Base-by-base conservation (phyloP, 2,113 vertebrate species). In the Prinia subflava region DNA sequence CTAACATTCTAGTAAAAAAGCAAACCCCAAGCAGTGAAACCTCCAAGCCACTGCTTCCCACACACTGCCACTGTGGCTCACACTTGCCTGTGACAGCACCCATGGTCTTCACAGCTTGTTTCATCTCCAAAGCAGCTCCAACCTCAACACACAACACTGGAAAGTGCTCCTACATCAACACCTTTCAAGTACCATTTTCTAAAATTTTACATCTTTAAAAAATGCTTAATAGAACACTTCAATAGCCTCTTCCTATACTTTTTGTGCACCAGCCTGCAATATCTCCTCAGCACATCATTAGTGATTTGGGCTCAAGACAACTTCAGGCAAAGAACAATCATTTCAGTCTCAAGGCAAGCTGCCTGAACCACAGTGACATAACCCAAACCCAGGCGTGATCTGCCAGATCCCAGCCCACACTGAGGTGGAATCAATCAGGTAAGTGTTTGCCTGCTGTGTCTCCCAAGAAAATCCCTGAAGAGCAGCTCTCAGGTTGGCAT, bases 1-100 rank as follows among this genome's bases (percentile, higher is more conserved):
- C 18, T 55, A 67, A 55, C 15, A 10, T 35, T 75, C 52, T 1
- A 75, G 44, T 49, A 42, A 27, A 71, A 87, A 81, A 67, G 28
- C 47, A 84, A 71, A 44, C 27, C 37, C 31, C 50, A 86, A 77
- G 46, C 41, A 93, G 56, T 18, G 46, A 73, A 47, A 60, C 12
- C 52, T 60, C 41, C 76, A 52, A 63, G 31, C 17, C 0, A 2
- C 15, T 2, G 1, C 41, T 47, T 75, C 30, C 74, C 5, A 18
- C 57, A 55, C 8, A 20, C 1, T 12, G 67, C 41, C 25, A 8
- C 1, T 0, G 0, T 17, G 35, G 64, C 52, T 87, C 44, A n/a
- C 22, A 3, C 33, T 35, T 46, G 19, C 21, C 9, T 4, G 10
- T 39, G 88, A 35, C 35, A 80, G 63, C 31, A n/a, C 20, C 30